Evolutionary conservation across 2,797 vertebrate species (phyloP).

Genomic region (Malacoraja senta): DNA sequence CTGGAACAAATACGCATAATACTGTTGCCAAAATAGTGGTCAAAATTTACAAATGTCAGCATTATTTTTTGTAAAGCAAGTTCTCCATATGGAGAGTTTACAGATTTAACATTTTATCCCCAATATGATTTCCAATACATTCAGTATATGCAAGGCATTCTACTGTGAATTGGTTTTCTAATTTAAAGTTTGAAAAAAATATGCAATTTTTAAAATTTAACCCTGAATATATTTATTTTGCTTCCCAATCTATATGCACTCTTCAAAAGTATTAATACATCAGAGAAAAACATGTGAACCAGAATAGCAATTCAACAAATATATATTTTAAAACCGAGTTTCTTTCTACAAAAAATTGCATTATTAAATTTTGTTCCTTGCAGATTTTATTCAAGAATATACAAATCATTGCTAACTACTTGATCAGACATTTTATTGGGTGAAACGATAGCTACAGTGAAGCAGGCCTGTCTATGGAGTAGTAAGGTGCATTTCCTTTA

Average conservation of each 20-base stretch:
- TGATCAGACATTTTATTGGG: constrained; percentile 13
- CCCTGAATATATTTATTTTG: neutral
- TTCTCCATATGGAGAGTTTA: constrained; percentile 15
- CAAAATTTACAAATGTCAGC: neutral
- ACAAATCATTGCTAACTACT: neutral
- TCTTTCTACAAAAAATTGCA: too few species aligned
- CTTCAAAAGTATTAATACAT: neutral
- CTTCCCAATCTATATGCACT: neutral
- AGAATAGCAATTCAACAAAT: neutral
- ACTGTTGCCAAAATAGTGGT: neutral
- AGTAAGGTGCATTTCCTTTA: neutral
- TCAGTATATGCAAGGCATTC: neutral
- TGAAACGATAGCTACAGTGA: neutral
- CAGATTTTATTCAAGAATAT: neutral
- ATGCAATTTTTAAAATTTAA: neutral
- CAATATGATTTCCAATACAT: neutral
- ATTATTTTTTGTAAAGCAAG: neutral
- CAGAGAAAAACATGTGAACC: neutral
- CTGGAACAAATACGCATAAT: neutral
- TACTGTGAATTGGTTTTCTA: neutral
- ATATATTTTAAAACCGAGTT: neutral
- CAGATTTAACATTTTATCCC: neutral
- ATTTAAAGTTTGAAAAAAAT: neutral
- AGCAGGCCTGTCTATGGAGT: neutral
- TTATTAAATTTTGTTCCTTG: neutral